Percentiles rank a stretch among this genome's conserved stretches.
phyloP scores from a whole-genome alignment of 2,888 invertebrate genomes.

The Ctenicera cuprea region DNA sequence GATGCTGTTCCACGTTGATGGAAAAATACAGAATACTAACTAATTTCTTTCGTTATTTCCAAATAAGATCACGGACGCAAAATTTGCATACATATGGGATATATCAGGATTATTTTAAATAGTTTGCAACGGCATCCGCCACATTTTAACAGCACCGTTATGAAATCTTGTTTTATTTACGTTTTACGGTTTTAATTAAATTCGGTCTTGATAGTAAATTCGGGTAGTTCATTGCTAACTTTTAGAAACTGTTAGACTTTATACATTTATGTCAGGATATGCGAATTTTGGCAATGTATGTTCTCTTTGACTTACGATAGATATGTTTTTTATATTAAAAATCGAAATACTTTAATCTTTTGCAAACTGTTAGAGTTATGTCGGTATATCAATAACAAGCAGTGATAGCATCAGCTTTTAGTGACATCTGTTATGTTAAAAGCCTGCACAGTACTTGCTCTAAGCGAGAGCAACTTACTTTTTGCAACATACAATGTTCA shows the following conservation, averaged over 20 bases:
- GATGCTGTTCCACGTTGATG: neutral
- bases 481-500: too few relatives aligned
- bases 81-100: slow-evolving; percentile 36
- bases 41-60: slow-evolving; percentile 2
- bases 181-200: slow-evolving; percentile 24
- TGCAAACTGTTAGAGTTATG: too few relatives aligned
- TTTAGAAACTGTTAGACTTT: slow-evolving; percentile 7
- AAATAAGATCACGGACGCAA: slow-evolving; percentile 16
- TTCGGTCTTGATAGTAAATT: slow-evolving; percentile 11
- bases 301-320: too few relatives aligned
- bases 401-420: too few relatives aligned
- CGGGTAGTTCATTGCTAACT: slow-evolving; percentile 7
- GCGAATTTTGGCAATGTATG: too few relatives aligned
- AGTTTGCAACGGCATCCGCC: slow-evolving; percentile 19
- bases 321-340: too few relatives aligned
- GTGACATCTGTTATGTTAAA: too few relatives aligned
- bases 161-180: slow-evolving; percentile 27
- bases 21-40: slow-evolving; percentile 13
- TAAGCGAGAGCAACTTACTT: too few relatives aligned
- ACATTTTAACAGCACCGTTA: slow-evolving; percentile 27
- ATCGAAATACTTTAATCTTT: too few relatives aligned
- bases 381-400: too few relatives aligned
- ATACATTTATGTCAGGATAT: neutral
- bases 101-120: slow-evolving; percentile 36
- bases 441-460: too few relatives aligned